Evolutionary conservation across 64 coral and sea anemone species (phyloP).

Genomic region (Trachythela sp.): DNA sequence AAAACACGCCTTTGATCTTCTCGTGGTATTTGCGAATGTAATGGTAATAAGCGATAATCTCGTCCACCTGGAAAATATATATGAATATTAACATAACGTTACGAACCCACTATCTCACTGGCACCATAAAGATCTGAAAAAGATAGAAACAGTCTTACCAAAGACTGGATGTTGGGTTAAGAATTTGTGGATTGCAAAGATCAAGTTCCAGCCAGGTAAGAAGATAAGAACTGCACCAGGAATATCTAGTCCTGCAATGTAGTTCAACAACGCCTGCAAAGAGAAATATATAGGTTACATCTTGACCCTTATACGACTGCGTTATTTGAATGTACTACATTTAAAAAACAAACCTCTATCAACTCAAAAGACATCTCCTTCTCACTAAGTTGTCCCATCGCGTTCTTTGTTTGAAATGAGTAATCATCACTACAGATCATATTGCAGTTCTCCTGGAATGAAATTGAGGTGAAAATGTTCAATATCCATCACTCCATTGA

Average conservation of each 20-base stretch:
- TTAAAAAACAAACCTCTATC: constrained; percentile 52
- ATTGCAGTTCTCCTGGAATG: constrained; percentile 82
- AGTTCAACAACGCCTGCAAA: constrained; percentile 72
- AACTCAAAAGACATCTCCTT: constrained; percentile 99
- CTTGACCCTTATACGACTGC: background rate
- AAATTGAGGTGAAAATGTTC: background rate
- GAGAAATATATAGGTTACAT: background rate
- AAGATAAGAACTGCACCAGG: constrained; percentile 92
- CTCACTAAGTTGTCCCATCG: constrained; percentile 91
- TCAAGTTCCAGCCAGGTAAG: constrained; percentile 94
- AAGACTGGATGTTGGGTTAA: constrained; percentile 72
- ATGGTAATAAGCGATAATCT: constrained; percentile 78
- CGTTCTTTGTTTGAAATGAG: constrained; percentile 97
- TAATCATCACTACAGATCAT: constrained; percentile 78
- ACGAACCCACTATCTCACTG: background rate
- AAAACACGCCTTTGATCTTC: constrained; percentile 95
- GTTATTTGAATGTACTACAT: background rate
- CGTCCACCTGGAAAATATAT: constrained; percentile 48
- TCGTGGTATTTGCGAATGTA: constrained; percentile 96
- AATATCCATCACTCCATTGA: background rate
- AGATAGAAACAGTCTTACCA: constrained; percentile 59
- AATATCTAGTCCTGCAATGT: constrained; percentile 76
- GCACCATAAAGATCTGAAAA: background rate
- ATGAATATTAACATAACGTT: background rate
- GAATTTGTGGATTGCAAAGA: constrained; percentile 90